These are phyloP conservation scores for Limnephilus lunatus DNA, from an alignment of 2,888 invertebrate species.

Conservation along the genomic window DNA sequence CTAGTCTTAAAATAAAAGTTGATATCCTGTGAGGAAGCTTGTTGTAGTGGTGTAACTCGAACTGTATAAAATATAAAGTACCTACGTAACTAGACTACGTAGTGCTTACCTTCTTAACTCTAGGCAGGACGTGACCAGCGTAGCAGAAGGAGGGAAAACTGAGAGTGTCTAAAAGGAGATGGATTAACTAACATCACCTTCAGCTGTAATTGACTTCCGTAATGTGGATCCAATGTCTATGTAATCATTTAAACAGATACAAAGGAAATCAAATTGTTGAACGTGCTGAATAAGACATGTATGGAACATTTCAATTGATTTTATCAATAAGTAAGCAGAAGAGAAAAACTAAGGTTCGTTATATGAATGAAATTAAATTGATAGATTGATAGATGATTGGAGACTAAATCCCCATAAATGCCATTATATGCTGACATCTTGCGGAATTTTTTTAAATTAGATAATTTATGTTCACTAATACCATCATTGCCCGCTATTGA, in stretches of 20 bases:
- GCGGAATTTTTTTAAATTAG: too few species aligned
- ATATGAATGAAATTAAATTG: not conserved
- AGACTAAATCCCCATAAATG: too few species aligned
- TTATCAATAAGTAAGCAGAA: not conserved
- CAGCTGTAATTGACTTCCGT: conserved; percentile 3
- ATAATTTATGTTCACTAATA: too few species aligned
- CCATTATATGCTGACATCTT: too few species aligned
- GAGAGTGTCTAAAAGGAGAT: not conserved
- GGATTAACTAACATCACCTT: conserved; percentile 5
- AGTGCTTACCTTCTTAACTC: not conserved
- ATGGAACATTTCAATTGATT: not conserved
- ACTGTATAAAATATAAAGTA: not conserved
- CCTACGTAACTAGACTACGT: not conserved
- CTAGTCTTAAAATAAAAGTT: not conserved
- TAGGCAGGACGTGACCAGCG: not conserved
- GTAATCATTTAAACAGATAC: not conserved
- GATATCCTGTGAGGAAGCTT: not conserved
- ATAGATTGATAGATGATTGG: too few species aligned
- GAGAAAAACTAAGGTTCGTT: not conserved
- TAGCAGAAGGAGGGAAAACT: not conserved
- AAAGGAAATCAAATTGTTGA: not conserved
- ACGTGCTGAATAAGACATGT: not conserved
- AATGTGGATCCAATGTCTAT: not conserved
- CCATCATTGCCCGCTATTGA: too few species aligned
- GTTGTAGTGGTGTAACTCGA: not conserved